These are phyloP conservation scores for Ectropis crepuscularia DNA, from an alignment of 2,888 invertebrate species.

Conservation along the genomic window DNA sequence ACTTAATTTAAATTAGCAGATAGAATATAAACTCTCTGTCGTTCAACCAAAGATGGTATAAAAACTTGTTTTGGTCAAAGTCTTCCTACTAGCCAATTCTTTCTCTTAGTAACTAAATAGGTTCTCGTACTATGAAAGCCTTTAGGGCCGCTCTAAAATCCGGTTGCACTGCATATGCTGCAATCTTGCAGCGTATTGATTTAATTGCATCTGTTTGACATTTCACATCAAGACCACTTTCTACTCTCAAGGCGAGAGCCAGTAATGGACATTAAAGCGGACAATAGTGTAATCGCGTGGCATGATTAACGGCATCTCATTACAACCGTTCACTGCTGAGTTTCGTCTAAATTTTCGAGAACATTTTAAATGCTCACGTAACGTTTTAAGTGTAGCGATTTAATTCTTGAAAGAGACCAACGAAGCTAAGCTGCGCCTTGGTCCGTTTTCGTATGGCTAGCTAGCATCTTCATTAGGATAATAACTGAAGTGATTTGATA, in stretches of 20 bases:
- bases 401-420: not conserved
- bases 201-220: slow-evolving; percentile 13
- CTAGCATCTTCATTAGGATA: no score
- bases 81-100: no score
- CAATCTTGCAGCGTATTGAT: not conserved
- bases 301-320: not conserved
- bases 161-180: not conserved
- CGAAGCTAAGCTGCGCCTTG: no score
- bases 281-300: slow-evolving; percentile 2
- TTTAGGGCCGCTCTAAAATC: not conserved
- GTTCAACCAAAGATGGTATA: no score
- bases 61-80: no score
- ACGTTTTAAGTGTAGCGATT: not conserved
- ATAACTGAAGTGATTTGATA: no score
- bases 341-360: no score
- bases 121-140: not conserved
- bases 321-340: not conserved
- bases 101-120: no score
- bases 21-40: no score
- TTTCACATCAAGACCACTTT: slow-evolving; percentile 24
- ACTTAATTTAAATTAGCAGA: no score
- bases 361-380: no score
- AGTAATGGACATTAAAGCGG: slow-evolving; percentile 1
- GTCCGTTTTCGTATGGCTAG: no score
- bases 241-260: slow-evolving; percentile 19